Conservation (phyloP, 35 echinoderm and acorn worm genomes). For the Chiridota heheva region DNA sequence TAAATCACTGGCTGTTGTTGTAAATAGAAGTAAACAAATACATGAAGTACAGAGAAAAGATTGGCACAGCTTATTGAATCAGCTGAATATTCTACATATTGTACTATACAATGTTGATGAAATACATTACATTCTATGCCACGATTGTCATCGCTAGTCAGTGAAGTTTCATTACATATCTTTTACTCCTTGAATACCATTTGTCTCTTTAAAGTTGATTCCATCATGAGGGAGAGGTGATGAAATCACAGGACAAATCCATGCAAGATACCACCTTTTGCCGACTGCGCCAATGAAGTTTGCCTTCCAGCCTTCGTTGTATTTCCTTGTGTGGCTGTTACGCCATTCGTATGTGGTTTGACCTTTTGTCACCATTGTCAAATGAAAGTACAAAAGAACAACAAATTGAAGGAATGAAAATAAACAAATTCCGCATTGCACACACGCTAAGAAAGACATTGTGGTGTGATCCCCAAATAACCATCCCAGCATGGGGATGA, state of each 20-base stretch:
- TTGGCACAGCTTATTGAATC: too few species aligned
- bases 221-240: constrained; percentile 89
- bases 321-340: constrained; percentile 26
- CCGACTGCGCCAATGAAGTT: constrained; percentile 75
- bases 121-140: too few species aligned
- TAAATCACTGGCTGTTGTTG: too few species aligned
- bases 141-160: too few species aligned
- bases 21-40: too few species aligned
- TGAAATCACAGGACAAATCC: constrained; percentile 71
- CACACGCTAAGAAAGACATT: constrained; percentile 72
- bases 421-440: constrained; percentile 88
- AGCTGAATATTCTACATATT: too few species aligned
- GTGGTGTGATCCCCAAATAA: constrained; percentile 61
- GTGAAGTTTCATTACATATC: too few species aligned
- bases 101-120: too few species aligned
- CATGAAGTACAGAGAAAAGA: too few species aligned
- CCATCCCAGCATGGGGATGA: constrained; percentile 73
- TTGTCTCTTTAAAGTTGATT: constrained; percentile 47
- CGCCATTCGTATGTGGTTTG: constrained; percentile 85
- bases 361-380: constrained; percentile 37
- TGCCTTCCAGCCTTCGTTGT: constrained; percentile 67
- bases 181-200: constrained; percentile 33
- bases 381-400: constrained; percentile 61
- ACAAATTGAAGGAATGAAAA: constrained; percentile 50
- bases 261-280: constrained; percentile 79